Percentiles rank a stretch among this genome's conserved stretches.
phyloP scores from a whole-genome alignment of 1,140 invertebrate genomes.

The Nylanderia fulva region DNA sequence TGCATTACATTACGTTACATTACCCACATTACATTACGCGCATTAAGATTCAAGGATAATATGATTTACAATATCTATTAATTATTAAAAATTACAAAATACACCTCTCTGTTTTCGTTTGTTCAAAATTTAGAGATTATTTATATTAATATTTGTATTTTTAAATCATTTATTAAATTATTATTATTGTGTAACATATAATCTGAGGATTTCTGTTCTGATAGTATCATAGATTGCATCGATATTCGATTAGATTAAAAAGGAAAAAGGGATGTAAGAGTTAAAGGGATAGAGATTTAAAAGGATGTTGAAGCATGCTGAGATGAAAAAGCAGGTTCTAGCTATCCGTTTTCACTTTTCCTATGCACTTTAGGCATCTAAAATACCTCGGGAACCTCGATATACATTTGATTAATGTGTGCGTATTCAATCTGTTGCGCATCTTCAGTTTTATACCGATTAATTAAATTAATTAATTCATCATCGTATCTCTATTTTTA shows the following conservation, averaged over 20 bases:
- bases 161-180: too few relatives aligned
- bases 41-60: not conserved
- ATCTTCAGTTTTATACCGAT: too few relatives aligned
- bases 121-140: not conserved
- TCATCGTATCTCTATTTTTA: not conserved
- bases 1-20: conserved; percentile 11
- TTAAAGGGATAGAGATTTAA: conserved; percentile 8
- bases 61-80: not conserved
- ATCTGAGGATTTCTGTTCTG: not conserved
- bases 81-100: conserved; percentile 8
- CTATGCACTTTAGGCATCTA: not conserved
- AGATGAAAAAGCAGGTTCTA: conserved; percentile 61
- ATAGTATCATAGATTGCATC: not conserved
- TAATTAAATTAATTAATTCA: conserved; percentile 19
- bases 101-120: not conserved
- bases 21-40: not conserved
- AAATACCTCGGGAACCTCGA: not conserved
- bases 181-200: too few relatives aligned
- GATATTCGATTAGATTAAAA: conserved; percentile 55
- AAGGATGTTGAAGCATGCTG: conserved; percentile 25
- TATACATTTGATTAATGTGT: not conserved
- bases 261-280: conserved; percentile 12
- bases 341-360: conserved; percentile 22
- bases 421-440: not conserved
- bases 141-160: not conserved